phyloP scores from a whole-genome alignment of 2,113 vertebrate genomes.

The Mirza zaza region DNA sequence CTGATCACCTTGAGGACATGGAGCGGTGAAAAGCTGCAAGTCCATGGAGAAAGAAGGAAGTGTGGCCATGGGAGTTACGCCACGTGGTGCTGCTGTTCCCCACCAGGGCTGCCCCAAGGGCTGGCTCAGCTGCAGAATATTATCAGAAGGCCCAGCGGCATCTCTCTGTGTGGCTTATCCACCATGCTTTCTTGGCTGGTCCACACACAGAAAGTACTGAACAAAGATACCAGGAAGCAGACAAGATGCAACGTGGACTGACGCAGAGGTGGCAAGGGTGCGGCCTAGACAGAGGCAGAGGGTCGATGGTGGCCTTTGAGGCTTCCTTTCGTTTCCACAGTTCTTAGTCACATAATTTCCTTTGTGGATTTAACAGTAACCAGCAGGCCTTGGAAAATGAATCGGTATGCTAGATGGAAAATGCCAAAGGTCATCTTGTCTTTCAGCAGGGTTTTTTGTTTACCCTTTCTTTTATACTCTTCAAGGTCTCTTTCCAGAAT shows the following conservation, averaged over 20 bases:
- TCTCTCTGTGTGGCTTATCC: neutral
- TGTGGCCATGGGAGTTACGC: neutral
- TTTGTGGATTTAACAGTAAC: conserved; percentile 44
- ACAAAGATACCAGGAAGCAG: neutral
- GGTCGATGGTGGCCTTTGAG: conserved; percentile 20
- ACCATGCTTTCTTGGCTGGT: neutral
- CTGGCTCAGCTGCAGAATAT: neutral
- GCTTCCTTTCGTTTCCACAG: conserved; percentile 49
- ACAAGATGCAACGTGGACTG: neutral
- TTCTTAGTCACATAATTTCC: conserved; percentile 50
- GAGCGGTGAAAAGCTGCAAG: neutral
- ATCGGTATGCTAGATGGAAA: neutral
- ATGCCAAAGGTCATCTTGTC: neutral
- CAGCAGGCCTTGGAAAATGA: conserved; percentile 10
- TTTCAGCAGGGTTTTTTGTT: neutral
- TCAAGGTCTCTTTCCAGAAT: conserved; percentile 19
- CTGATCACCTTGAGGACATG: neutral
- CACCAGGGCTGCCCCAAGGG: neutral
- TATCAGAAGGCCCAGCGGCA: neutral
- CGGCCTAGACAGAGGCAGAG: neutral
- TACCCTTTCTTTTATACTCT: neutral
- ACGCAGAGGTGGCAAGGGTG: neutral
- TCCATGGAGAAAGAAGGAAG: neutral
- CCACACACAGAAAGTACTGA: neutral
- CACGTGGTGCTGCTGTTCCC: neutral